Percentiles rank a stretch among this genome's conserved stretches.
These are phyloP conservation scores for Myotis planiceps DNA, from an alignment of 2,797 vertebrate species.

Conservation along the genomic window DNA sequence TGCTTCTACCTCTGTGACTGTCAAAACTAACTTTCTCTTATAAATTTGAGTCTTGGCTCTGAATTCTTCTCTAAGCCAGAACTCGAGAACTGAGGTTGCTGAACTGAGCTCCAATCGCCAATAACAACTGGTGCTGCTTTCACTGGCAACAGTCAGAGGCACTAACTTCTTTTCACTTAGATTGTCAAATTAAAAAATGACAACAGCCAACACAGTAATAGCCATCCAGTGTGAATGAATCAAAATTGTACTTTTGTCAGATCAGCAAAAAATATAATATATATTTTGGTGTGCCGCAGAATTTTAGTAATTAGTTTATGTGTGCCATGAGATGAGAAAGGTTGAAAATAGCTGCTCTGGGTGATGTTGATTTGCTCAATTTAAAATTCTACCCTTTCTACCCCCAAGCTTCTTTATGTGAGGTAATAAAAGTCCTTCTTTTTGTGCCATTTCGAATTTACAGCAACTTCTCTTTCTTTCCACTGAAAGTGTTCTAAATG, in stretches of 20 bases:
- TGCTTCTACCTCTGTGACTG: neutral
- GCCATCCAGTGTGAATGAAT: neutral
- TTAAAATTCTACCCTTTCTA: neutral
- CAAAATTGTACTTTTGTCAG: neutral
- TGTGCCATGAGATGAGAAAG: neutral
- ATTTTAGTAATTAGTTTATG: neutral
- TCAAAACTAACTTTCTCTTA: neutral
- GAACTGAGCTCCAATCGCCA: neutral
- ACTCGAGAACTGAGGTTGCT: neutral
- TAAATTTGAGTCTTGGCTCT: neutral
- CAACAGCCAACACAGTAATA: neutral
- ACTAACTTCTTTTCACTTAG: neutral
- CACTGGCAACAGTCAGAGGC: neutral
- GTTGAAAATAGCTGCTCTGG: neutral
- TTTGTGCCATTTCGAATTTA: neutral
- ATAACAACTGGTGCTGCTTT: neutral
- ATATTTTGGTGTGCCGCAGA: neutral
- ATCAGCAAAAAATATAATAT: neutral
- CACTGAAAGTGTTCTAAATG: neutral
- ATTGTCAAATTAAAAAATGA: neutral
- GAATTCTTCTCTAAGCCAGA: neutral
- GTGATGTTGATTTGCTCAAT: neutral
- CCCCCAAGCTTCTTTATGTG: neutral
- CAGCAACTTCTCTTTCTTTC: slow-evolving; percentile 23
- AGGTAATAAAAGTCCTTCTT: neutral